Evolutionary conservation across 2,888 invertebrate genomes (phyloP).

Genomic region (Pterostichus madidus): DNA sequence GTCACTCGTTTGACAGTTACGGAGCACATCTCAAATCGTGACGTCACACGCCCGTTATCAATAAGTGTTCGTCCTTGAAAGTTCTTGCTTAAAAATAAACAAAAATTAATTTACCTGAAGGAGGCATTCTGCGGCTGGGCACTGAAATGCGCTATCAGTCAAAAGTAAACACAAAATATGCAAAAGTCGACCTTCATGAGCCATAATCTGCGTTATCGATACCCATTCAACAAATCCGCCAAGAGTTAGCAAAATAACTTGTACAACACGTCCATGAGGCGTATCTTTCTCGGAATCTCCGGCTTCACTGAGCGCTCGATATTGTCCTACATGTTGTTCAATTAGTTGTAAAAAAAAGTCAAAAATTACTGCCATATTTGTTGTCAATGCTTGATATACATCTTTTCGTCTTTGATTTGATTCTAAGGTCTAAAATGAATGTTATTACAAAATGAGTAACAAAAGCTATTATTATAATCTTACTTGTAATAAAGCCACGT

Average conservation of each 20-base stretch:
- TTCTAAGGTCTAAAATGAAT: constrained; percentile 84
- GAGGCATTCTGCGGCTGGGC: constrained; percentile 93
- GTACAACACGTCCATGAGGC: constrained; percentile 89
- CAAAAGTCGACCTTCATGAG: constrained; percentile 88
- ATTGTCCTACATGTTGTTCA: constrained; percentile 88
- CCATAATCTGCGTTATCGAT: constrained; percentile 90
- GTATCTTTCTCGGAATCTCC: constrained; percentile 84
- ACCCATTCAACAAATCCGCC: constrained; percentile 97
- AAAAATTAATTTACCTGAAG: constrained; percentile 79
- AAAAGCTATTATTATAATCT: constrained; percentile 22
- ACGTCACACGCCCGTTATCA: too few species aligned
- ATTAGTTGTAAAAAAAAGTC: constrained; percentile 90
- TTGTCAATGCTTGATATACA: constrained; percentile 92
- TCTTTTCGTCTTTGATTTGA: constrained; percentile 94
- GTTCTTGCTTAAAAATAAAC: neutral
- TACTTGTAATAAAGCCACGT: constrained; percentile 93
- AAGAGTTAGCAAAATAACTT: constrained; percentile 90
- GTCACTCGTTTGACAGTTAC: too few species aligned
- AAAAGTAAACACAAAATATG: constrained; percentile 91
- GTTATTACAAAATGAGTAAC: neutral
- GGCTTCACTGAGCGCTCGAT: constrained; percentile 82
- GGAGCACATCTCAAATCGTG: too few species aligned
- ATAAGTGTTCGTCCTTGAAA: constrained; percentile 21
- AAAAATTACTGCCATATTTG: constrained; percentile 93
- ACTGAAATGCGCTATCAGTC: constrained; percentile 89